Percentiles rank a stretch among this genome's conserved stretches.
phyloP scores from a whole-genome alignment of 2,113 vertebrate genomes.

The Hemibagrus wyckioides region DNA sequence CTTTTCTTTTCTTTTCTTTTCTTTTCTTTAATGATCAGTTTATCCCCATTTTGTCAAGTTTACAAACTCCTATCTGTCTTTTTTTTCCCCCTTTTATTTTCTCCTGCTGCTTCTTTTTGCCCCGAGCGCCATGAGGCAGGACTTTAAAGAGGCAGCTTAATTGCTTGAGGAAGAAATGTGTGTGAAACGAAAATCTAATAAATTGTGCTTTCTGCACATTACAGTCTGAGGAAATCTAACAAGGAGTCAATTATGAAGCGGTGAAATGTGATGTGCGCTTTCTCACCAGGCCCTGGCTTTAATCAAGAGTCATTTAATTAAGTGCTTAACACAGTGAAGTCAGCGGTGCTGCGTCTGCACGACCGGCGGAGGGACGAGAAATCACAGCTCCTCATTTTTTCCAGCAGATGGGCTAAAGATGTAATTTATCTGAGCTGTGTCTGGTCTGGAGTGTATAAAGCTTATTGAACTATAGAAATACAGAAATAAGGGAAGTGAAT shows the following conservation, averaged over 20 bases:
- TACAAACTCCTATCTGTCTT: background rate
- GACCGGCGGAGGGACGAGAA: slow-evolving; percentile 7
- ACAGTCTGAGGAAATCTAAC: slow-evolving; percentile 53
- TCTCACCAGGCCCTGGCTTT: slow-evolving; percentile 53
- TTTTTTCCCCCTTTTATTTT: background rate
- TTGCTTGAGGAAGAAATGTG: slow-evolving; percentile 42
- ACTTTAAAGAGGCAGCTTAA: slow-evolving; percentile 44
- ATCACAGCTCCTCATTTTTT: background rate
- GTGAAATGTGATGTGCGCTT: slow-evolving; percentile 55
- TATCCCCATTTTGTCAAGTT: background rate
- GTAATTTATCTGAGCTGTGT: slow-evolving; percentile 14
- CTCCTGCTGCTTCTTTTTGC: slow-evolving; percentile 7
- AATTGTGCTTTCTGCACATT: slow-evolving; percentile 42
- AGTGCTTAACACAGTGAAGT: slow-evolving; percentile 48
- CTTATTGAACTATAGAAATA: background rate
- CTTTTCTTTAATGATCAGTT: background rate
- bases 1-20: background rate
- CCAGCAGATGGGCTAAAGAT: slow-evolving; percentile 31
- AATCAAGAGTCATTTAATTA: slow-evolving; percentile 64
- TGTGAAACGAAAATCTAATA: slow-evolving; percentile 51
- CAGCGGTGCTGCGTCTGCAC: slow-evolving; percentile 43
- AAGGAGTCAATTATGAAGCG: slow-evolving; percentile 57
- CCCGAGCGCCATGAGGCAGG: background rate
- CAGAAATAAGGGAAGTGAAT: background rate
- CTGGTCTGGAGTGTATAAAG: background rate